Base-by-base conservation (phyloP, 2,797 vertebrate genomes). In the Phaenicophaeus curvirostris region DNA sequence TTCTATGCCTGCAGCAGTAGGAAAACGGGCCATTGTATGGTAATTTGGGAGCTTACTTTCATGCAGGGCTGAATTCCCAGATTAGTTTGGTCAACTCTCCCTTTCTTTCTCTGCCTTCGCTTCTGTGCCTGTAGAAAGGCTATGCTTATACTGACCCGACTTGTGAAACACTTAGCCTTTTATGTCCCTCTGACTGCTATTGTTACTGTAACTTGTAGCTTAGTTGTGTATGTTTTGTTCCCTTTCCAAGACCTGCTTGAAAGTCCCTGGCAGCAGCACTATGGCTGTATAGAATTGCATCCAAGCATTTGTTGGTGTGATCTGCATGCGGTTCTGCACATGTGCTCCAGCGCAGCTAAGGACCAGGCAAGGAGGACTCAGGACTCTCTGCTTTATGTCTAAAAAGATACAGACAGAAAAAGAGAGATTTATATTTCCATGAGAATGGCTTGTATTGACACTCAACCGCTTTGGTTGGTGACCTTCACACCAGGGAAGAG, bases 381-480 rank as follows among this genome's bases (percentile, higher is more conserved):
- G 58, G 57, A 48, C 44, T 80, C 0, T 0, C 37, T 73, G 31
- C 48, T 89, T 61, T 48, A 2, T 9, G 15, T 23, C 9, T 63
- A 24, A 53, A 63, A 76, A 73, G 72, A 39, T 35, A 44, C 33
- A 92, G 81, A 63, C 50, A 85, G 79, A 62, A 78, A 51, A 61
- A 84, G 37, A 68, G 48, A 68, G 57, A 76, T 35, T 90, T 76
- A 30, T 79, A 57, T n/a, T 31, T 41, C 48, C 44, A 10, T 55
- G 53, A 77, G 71, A 80, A 44, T 71, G 46, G 53, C 91, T 96
- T 35, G 67, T 24, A 89, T 69, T 85, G 55, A 66, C 55, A 61
- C 84, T 93, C 80, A 62, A 69, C 44, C 61, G 68, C 50, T 79
- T 44, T 68, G 65, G 54, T 61, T 59, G 71, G 77, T 84, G 85